phyloP scores from a whole-genome alignment of 2,888 invertebrate genomes.

The Cephonodes hylas region DNA sequence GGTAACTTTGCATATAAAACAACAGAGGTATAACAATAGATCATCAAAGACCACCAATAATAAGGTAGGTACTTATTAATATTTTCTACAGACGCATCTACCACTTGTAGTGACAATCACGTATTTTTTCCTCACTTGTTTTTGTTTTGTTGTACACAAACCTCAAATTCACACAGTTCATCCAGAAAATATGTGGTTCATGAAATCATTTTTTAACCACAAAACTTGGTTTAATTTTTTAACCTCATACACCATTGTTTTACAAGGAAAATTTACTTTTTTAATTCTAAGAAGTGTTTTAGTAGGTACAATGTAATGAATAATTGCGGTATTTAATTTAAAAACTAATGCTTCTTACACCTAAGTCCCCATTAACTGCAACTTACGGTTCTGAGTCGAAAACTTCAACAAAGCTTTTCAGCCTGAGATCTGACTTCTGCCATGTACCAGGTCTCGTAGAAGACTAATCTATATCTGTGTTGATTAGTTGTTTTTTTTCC shows the following conservation, averaged over 20 bases:
- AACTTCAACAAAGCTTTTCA: too few species aligned
- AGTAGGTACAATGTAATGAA: background rate
- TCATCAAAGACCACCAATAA: slow-evolving; percentile 17
- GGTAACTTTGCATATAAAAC: slow-evolving; percentile 3
- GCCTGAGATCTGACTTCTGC: too few species aligned
- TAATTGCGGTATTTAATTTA: background rate
- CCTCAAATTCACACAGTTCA: background rate
- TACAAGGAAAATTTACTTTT: background rate
- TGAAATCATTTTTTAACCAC: background rate
- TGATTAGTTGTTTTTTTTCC: too few species aligned
- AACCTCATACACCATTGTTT: background rate
- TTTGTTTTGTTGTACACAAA: background rate
- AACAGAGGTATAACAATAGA: slow-evolving; percentile 19
- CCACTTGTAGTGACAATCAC: background rate
- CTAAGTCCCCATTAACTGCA: too few species aligned
- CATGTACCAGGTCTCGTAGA: too few species aligned
- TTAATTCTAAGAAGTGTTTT: background rate
- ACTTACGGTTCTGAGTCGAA: background rate
- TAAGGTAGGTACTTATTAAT: background rate
- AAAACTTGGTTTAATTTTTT: background rate
- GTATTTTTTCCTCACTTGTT: background rate
- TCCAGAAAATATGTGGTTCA: background rate
- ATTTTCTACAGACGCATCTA: background rate
- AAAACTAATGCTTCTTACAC: too few species aligned
- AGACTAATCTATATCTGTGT: too few species aligned